A percentile compares a stretch with the other conserved stretches of the same genome.
Conservation (phyloP, 2,797 vertebrate genomes). For the Gallirallus australis region DNA sequence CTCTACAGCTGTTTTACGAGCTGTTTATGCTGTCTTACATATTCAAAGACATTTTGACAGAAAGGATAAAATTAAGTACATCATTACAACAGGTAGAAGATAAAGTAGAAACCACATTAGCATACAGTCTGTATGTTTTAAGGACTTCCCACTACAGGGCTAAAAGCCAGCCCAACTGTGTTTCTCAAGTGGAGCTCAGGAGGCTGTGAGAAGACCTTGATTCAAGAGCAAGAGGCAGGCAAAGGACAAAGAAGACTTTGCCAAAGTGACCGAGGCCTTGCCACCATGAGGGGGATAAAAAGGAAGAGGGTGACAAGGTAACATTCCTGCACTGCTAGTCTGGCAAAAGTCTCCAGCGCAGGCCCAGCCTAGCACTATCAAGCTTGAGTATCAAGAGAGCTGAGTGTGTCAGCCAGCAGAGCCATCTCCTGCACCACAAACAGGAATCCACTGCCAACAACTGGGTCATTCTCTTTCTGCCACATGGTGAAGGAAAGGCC, state of each 20-base stretch:
- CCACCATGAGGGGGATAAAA: not conserved
- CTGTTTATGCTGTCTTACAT: not conserved
- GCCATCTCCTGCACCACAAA: not conserved
- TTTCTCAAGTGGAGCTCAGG: not conserved
- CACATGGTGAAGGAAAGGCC: not conserved
- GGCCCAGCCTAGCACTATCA: not conserved
- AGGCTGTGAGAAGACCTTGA: not conserved
- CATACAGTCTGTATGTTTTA: fast-evolving
- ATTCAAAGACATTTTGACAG: not conserved
- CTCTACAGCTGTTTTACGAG: fast-evolving
- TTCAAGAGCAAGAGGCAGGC: not conserved
- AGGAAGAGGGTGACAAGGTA: not conserved
- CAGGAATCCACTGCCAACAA: not conserved
- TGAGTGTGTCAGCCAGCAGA: not conserved
- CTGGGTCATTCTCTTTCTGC: not conserved
- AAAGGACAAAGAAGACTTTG: not conserved
- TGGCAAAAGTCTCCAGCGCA: fast-evolving
- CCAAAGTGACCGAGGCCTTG: not conserved
- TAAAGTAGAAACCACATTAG: not conserved
- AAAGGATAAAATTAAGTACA: not conserved
- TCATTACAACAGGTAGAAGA: not conserved
- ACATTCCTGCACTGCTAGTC: not conserved
- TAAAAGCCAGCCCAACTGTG: not conserved
- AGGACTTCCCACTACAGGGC: not conserved
- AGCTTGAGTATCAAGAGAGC: not conserved